Evolutionary conservation across 2,113 vertebrate genomes (phyloP).

Genomic region (Pomatostomus ruficeps): DNA sequence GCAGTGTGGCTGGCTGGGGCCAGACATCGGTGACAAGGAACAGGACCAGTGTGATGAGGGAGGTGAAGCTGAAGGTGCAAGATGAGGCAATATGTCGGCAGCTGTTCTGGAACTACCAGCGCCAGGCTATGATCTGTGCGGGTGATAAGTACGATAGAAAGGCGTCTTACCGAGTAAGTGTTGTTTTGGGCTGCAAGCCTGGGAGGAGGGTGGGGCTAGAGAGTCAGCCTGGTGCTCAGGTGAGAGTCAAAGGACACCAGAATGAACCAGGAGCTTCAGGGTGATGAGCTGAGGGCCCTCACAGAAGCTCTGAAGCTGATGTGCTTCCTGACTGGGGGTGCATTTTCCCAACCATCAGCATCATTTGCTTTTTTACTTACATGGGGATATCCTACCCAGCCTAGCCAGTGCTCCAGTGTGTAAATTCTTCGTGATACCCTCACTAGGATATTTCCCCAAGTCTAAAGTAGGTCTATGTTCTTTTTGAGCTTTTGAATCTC

Average conservation of each 20-base stretch:
- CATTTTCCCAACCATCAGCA: not conserved
- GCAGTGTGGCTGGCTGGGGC: not conserved
- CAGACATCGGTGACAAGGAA: accelerated
- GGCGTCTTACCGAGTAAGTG: accelerated
- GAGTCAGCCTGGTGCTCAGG: not conserved
- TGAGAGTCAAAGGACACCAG: not conserved
- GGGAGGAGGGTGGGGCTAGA: not conserved
- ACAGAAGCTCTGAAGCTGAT: not conserved
- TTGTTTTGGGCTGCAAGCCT: not conserved
- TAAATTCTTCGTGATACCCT: not conserved
- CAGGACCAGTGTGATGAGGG: accelerated
- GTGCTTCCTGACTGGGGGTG: not conserved
- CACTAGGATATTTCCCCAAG: not conserved
- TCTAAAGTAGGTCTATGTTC: not conserved
- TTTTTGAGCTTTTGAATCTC: not conserved
- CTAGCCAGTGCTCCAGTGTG: not conserved
- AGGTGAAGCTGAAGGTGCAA: not conserved
- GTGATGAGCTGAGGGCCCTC: not conserved
- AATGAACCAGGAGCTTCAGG: not conserved
- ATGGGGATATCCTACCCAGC: not conserved
- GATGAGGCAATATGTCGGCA: accelerated
- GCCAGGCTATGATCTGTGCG: not conserved
- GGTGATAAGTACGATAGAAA: accelerated
- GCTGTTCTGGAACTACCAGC: accelerated
- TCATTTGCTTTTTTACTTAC: not conserved